phyloP scores from a whole-genome alignment of 2,113 vertebrate species.

The Bufo gargarizans region DNA sequence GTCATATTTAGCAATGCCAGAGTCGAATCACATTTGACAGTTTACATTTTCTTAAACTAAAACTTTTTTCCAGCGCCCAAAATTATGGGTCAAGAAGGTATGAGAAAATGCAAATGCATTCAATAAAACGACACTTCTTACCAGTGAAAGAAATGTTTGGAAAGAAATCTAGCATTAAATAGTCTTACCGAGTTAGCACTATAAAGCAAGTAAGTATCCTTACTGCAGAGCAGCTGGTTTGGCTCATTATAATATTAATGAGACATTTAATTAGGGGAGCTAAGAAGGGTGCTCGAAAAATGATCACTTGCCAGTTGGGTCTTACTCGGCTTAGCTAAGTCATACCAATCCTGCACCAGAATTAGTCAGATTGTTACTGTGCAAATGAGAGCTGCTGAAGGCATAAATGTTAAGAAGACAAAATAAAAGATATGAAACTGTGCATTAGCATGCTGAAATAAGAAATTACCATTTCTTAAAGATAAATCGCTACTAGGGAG shows the following conservation, averaged over 20 bases:
- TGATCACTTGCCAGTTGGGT: constrained; percentile 52
- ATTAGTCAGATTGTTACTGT: constrained; percentile 56
- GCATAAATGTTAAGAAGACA: constrained; percentile 51
- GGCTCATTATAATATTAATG: constrained; percentile 57
- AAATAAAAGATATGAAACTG: constrained; percentile 52
- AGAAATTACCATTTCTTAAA: constrained; percentile 58
- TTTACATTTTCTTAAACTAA: constrained; percentile 20
- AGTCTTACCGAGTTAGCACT: constrained; percentile 28
- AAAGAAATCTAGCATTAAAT: constrained; percentile 17
- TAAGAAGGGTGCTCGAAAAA: constrained; percentile 50
- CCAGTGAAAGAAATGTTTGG: constrained; percentile 13
- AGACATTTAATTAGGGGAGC: constrained; percentile 56
- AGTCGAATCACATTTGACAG: not conserved
- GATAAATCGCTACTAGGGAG: constrained; percentile 52
- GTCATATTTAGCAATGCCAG: not conserved
- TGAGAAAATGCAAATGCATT: constrained; percentile 24
- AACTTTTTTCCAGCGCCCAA: not conserved
- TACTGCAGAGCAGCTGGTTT: constrained; percentile 43
- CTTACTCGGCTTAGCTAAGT: constrained; percentile 49
- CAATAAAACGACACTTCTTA: constrained; percentile 14
- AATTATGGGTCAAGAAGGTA: constrained; percentile 21
- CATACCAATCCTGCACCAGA: constrained; percentile 44
- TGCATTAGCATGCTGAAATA: constrained; percentile 52
- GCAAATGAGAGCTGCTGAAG: constrained; percentile 50
- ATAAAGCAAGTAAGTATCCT: constrained; percentile 39